phyloP scores from a whole-genome alignment of 2,888 invertebrate species.

The Diarsia rubi region DNA sequence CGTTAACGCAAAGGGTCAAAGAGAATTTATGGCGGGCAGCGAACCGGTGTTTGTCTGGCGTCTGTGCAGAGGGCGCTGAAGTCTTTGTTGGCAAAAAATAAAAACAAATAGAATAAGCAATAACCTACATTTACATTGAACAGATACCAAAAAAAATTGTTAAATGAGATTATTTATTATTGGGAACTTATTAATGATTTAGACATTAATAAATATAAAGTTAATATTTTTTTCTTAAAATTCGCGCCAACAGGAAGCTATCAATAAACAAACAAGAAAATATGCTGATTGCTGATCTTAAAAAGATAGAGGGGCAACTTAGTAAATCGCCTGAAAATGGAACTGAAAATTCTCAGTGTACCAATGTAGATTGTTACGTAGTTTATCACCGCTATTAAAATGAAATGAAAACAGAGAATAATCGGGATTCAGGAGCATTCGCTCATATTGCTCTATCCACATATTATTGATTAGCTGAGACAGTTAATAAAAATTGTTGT shows the following conservation, averaged over 20 bases:
- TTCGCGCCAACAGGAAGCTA: conserved; percentile 57
- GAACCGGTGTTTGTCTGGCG: conserved; percentile 81
- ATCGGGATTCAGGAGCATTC: not conserved
- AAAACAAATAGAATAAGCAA: conserved; percentile 33
- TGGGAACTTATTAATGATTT: no score
- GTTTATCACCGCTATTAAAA: not conserved
- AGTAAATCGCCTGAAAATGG: conserved; percentile 25
- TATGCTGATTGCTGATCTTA: conserved; percentile 10
- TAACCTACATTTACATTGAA: not conserved
- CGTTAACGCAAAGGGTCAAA: conserved; percentile 79
- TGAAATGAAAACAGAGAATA: not conserved
- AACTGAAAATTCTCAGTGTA: not conserved
- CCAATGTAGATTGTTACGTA: not conserved
- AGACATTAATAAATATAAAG: not conserved
- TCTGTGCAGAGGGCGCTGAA: conserved; percentile 88
- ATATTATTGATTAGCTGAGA: no score
- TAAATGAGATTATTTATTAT: not conserved
- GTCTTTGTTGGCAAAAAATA: conserved; percentile 51
- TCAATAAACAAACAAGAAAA: conserved; percentile 52
- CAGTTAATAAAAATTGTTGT: no score
- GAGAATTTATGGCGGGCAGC: conserved; percentile 87
- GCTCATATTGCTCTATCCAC: not conserved
- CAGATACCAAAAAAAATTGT: conserved; percentile 3
- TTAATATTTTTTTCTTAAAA: conserved; percentile 24
- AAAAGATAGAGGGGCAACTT: conserved; percentile 7